Conservation (phyloP, 2,113 vertebrate species). For the Heliornis fulica region DNA sequence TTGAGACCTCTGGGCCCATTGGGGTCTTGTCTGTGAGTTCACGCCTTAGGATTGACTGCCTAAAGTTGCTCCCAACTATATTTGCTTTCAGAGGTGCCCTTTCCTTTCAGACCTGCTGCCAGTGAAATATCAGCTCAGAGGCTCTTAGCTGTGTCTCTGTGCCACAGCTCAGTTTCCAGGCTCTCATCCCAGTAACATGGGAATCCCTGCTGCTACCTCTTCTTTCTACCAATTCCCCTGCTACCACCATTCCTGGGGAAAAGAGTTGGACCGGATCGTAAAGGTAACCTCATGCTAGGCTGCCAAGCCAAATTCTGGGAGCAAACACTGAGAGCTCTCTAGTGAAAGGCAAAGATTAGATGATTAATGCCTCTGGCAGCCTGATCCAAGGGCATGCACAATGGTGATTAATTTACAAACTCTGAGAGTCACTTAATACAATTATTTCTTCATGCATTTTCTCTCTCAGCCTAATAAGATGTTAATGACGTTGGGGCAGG, state of each 20-base stretch:
- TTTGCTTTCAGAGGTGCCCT: background rate
- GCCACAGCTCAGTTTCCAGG: background rate
- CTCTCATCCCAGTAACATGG: background rate
- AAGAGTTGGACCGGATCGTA: background rate
- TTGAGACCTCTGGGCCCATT: background rate
- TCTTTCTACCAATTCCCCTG: background rate
- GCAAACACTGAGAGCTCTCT: background rate
- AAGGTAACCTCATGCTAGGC: background rate
- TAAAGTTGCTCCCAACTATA: background rate
- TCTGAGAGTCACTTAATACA: constrained; percentile 62
- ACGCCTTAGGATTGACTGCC: background rate
- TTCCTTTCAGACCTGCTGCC: background rate
- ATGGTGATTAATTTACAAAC: constrained; percentile 72
- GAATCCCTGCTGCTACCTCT: background rate
- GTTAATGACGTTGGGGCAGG: constrained; percentile 44
- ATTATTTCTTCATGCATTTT: constrained; percentile 69
- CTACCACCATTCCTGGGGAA: background rate
- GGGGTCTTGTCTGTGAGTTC: background rate
- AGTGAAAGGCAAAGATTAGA: constrained; percentile 65
- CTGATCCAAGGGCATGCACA: constrained; percentile 61
- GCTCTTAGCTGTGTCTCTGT: background rate
- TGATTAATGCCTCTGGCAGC: constrained; percentile 66
- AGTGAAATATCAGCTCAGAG: background rate
- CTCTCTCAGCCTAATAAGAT: constrained; percentile 58
- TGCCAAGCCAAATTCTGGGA: constrained; percentile 23